Conservation (phyloP, 1,140 invertebrate species). For the Lordiphosa clarofinis region DNA sequence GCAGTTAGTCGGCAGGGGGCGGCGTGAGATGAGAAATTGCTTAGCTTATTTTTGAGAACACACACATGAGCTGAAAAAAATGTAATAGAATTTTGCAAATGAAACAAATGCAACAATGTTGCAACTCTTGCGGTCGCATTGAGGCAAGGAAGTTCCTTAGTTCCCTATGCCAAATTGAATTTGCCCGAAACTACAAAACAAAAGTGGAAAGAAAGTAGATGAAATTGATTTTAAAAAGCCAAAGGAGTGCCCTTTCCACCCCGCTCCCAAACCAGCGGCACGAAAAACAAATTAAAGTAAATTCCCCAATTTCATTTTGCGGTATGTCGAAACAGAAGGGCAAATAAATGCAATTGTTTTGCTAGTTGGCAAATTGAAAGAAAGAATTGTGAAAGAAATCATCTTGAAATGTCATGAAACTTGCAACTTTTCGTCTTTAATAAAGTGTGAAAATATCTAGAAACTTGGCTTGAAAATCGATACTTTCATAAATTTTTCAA, state of each 20-base stretch:
- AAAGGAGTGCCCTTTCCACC: background rate
- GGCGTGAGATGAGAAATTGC: background rate
- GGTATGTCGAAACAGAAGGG: constrained; percentile 34
- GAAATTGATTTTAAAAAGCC: constrained; percentile 72
- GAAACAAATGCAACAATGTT: constrained; percentile 53
- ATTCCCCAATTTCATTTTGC: constrained; percentile 75
- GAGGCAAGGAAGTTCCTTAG: constrained; percentile 43
- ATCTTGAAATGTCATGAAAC: constrained; percentile 14
- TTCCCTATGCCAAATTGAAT: constrained; percentile 67
- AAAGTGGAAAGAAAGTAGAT: constrained; percentile 56
- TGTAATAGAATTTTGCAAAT: constrained; percentile 14
- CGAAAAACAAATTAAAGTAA: constrained; percentile 77
- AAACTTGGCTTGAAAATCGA: constrained; percentile 65
- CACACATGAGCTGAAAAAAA: too few relatives aligned
- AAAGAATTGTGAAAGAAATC: constrained; percentile 22
- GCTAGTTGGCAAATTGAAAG: constrained; percentile 39
- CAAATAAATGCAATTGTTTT: constrained; percentile 12
- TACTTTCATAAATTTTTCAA: constrained; percentile 76
- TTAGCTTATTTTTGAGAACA: too few relatives aligned
- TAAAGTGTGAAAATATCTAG: constrained; percentile 72
- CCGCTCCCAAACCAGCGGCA: constrained; percentile 43
- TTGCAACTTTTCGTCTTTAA: constrained; percentile 65
- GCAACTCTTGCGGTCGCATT: constrained; percentile 46
- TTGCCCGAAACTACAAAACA: constrained; percentile 68
- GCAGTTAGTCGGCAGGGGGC: too few relatives aligned